Conservation (phyloP, 2,888 invertebrate species). For the Drymonia ruficornis region DNA sequence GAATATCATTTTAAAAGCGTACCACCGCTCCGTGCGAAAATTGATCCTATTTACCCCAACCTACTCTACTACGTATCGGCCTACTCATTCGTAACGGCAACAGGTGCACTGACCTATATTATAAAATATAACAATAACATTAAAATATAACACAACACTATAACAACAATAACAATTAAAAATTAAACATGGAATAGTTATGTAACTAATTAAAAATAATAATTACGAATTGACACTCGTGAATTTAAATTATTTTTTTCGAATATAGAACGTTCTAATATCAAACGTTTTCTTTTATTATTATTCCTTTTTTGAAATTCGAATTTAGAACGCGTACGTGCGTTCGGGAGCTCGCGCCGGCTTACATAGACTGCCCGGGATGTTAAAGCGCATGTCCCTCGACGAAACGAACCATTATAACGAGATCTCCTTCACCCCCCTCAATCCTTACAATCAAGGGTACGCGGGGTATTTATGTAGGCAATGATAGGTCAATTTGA, state of each 20-base stretch:
- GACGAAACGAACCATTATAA: constrained; percentile 42
- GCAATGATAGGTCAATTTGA: constrained; percentile 33
- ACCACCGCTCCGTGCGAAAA: constrained; percentile 12
- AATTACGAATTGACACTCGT: constrained; percentile 8
- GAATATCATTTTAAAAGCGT: neutral
- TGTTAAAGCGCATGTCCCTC: constrained; percentile 65
- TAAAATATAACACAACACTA: neutral
- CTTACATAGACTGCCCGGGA: constrained; percentile 53
- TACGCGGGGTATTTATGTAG: constrained; percentile 17
- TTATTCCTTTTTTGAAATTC: constrained; percentile 20
- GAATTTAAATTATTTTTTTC: neutral
- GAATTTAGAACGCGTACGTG: constrained; percentile 29
- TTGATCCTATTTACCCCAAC: constrained; percentile 16
- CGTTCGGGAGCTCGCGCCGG: constrained; percentile 55
- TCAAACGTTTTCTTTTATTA: constrained; percentile 2
- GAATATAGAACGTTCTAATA: constrained; percentile 8
- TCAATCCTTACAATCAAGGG: neutral
- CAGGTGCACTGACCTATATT: constrained; percentile 51
- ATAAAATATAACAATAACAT: constrained; percentile 12
- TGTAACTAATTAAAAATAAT: constrained; percentile 3
- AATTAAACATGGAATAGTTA: neutral
- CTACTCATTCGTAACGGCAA: constrained; percentile 47
- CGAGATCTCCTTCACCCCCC: constrained; percentile 46
- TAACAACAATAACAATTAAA: neutral
- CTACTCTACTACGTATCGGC: constrained; percentile 38